A percentile compares a stretch with the other conserved stretches of the same genome.
These are phyloP conservation scores for Telmatherina bonti DNA, from an alignment of 2,797 vertebrate species.

Conservation along the genomic window DNA sequence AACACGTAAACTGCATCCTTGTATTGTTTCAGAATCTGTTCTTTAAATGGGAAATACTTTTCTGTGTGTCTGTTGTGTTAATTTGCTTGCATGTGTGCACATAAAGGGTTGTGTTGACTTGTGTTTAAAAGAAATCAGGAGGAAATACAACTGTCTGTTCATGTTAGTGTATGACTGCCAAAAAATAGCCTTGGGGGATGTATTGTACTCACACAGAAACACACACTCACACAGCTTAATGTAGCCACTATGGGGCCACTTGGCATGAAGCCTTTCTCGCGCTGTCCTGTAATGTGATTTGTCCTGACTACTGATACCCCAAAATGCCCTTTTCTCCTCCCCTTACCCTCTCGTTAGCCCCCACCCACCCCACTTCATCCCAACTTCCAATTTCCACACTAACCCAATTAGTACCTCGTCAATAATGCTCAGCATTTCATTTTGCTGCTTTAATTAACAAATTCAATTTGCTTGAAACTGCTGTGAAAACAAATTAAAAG, in stretches of 20 bases:
- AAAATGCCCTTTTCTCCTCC: slow-evolving; percentile 80
- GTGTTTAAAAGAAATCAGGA: slow-evolving; percentile 27
- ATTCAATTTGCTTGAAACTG: slow-evolving; percentile 98
- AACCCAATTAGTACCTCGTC: slow-evolving; percentile 99
- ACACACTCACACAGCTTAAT: slow-evolving; percentile 29
- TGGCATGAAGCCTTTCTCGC: slow-evolving; percentile 79
- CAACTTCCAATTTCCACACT: slow-evolving; percentile 88
- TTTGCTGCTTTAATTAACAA: slow-evolving; percentile 99
- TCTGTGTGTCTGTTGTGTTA: neutral
- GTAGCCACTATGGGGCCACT: slow-evolving; percentile 51
- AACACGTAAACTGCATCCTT: neutral
- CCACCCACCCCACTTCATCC: slow-evolving; percentile 84
- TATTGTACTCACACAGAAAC: slow-evolving; percentile 23
- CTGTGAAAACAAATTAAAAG: slow-evolving; percentile 92
- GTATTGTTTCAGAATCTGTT: neutral
- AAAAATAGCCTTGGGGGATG: slow-evolving; percentile 37
- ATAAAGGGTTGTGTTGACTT: slow-evolving; percentile 21
- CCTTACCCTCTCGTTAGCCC: slow-evolving; percentile 72
- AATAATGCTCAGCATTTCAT: slow-evolving; percentile 99
- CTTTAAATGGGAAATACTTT: neutral
- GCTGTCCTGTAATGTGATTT: slow-evolving; percentile 92
- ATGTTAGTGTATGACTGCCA: slow-evolving; percentile 22
- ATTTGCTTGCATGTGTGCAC: neutral
- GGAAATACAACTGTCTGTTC: slow-evolving; percentile 42
- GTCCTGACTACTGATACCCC: slow-evolving; percentile 91